Evolutionary conservation across 2,888 invertebrate genomes (phyloP), one percentile per base, ranked within the genome.

Genomic region (Tinea pellionella): DNA sequence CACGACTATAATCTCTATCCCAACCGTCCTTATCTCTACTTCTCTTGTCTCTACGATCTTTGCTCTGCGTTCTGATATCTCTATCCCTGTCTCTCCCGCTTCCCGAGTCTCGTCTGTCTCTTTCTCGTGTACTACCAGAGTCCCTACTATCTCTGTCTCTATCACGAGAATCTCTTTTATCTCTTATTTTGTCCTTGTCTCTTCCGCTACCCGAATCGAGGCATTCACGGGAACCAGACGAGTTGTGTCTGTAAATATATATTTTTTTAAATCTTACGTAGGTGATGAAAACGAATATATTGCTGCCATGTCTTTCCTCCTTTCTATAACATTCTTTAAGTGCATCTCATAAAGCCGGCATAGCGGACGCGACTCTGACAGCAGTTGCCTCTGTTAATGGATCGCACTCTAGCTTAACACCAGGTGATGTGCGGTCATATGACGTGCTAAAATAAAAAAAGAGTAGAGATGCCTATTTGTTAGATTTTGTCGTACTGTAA

Each of bases 131-230:
- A 53, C 60, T 60, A 15, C 47, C 67, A 12, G 62, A 63, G 51
- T 86, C 85, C 66, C 85, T 74, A 43, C 78, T 78, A 59, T 85
- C 82, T 66, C 80, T 72, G 9, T 85, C 80, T 63, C 83, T 67
- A 53, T 78, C 77, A 18, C 80, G 67, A 66, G 80, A 64, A 63
- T 88, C 77, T 59, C 88, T 74, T 68, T 86, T 80, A 66, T 88
- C 78, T 63, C 76, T 63, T 58, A 81, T 64, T 66, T 80, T 89
- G 59, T 81, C 86, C 63, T 79, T 88, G 63, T 85, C 89, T 59
- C 83, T 72, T n/a, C 89, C 82, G 68, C 89, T 81, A 64, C 89
- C 88, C 0, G 88, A 81, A 69, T 89, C 79, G 2, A 87, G 67
- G 64, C 88, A 80, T 73, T 88, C 83, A 70, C 84, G 77, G 51